These are phyloP conservation scores for Xestia c-nigrum DNA, from an alignment of 2,888 invertebrate species.

Conservation along the genomic window DNA sequence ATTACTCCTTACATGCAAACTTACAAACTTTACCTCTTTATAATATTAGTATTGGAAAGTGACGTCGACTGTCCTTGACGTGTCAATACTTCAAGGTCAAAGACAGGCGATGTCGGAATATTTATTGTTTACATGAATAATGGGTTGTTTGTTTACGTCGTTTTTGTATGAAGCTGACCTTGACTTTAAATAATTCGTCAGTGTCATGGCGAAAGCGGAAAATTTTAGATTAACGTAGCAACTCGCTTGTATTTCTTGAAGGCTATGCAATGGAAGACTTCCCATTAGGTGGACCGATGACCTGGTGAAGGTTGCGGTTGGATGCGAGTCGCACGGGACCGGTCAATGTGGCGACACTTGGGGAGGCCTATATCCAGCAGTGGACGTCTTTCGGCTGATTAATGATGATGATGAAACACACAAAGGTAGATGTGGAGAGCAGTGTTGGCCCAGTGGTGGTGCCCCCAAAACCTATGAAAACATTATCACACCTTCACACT, in stretches of 20 bases:
- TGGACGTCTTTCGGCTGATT: no score
- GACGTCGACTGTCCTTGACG: slow-evolving; percentile 38
- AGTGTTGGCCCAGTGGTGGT: no score
- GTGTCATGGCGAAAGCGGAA: not conserved
- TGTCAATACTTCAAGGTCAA: slow-evolving; percentile 32
- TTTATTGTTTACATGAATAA: slow-evolving; percentile 14
- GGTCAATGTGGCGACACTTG: no score
- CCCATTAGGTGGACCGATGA: no score
- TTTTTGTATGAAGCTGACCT: slow-evolving; percentile 6
- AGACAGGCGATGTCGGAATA: not conserved
- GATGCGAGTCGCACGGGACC: no score
- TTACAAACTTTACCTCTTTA: not conserved
- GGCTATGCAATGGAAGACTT: not conserved
- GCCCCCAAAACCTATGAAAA: not conserved
- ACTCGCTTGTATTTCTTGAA: not conserved
- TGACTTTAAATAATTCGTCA: slow-evolving; percentile 8
- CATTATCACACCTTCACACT: not conserved
- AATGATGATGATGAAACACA: no score
- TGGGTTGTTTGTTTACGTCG: slow-evolving; percentile 7
- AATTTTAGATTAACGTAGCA: not conserved
- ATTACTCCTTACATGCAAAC: not conserved
- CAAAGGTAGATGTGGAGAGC: no score
- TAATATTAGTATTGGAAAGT: not conserved
- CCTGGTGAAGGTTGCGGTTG: no score
- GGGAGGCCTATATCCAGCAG: no score